Evolutionary conservation across 1,140 invertebrate species (phyloP).

Genomic region (Nephila pilipes): DNA sequence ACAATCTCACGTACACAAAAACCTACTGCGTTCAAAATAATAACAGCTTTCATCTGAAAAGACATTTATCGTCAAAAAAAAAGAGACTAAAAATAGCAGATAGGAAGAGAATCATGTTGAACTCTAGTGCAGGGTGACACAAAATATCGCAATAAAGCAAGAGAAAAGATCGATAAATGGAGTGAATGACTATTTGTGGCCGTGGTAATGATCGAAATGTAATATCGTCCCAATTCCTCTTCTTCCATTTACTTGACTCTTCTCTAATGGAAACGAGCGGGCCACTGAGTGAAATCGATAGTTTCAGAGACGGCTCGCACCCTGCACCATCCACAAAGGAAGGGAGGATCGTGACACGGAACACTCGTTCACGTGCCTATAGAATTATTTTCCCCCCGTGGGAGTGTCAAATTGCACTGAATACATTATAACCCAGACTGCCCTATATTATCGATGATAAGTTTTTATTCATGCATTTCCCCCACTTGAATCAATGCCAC

Average conservation of each 20-base stretch:
- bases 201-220: slow-evolving; percentile 41
- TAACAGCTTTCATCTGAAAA: neutral
- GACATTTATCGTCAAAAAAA: neutral
- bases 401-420: no score
- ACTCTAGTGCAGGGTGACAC: neutral
- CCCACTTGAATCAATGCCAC: no score
- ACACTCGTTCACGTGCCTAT: neutral
- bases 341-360: neutral
- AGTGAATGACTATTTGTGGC: slow-evolving; percentile 23
- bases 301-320: slow-evolving; percentile 5
- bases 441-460: no score
- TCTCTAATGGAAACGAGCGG: slow-evolving; percentile 18
- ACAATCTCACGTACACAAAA: neutral
- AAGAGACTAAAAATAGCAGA: neutral
- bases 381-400: no score
- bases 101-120: neutral
- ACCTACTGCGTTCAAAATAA: no score
- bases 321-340: neutral
- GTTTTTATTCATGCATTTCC: no score
- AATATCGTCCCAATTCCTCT: slow-evolving; percentile 39
- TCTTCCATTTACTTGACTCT: slow-evolving; percentile 15
- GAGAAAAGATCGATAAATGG: neutral
- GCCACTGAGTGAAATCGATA: slow-evolving; percentile 9
- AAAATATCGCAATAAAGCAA: neutral
- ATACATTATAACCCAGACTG: no score